A percentile compares a stretch with the other conserved stretches of the same genome.
phyloP scores from a whole-genome alignment of 2,797 vertebrate genomes.

The Sebastes oblongus region DNA sequence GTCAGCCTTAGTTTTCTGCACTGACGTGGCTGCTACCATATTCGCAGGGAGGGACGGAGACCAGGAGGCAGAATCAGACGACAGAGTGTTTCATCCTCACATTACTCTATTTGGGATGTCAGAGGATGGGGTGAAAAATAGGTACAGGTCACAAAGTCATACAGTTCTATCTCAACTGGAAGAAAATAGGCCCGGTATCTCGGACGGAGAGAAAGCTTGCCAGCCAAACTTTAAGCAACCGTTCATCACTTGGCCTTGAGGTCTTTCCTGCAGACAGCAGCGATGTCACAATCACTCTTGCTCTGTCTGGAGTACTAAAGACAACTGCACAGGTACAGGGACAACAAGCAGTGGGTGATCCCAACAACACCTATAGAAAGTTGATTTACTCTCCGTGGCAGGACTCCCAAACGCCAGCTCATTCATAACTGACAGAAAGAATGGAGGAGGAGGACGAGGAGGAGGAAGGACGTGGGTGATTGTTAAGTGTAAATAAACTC shows the following conservation, averaged over 20 bases:
- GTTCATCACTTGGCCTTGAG: constrained; percentile 57
- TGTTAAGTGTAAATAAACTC: not conserved
- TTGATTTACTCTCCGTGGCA: constrained; percentile 30
- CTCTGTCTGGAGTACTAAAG: constrained; percentile 43
- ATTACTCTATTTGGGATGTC: constrained; percentile 43
- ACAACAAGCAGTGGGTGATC: constrained; percentile 31
- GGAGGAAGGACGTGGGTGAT: not conserved
- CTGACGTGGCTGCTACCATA: not conserved
- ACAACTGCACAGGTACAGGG: constrained; percentile 32
- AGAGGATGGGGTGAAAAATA: constrained; percentile 46
- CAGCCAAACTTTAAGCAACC: constrained; percentile 49
- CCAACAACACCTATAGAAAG: not conserved
- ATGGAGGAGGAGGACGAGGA: not conserved
- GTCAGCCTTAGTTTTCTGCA: constrained; percentile 8
- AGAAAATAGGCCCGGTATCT: constrained; percentile 31
- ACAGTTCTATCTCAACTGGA: constrained; percentile 26
- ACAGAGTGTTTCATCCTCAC: constrained; percentile 38
- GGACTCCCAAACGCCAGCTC: constrained; percentile 28
- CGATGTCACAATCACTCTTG: constrained; percentile 54
- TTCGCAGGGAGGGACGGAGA: constrained; percentile 4
- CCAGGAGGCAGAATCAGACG: not conserved
- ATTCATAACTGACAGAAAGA: constrained; percentile 7
- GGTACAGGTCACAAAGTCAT: constrained; percentile 35
- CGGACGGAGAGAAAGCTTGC: constrained; percentile 19
- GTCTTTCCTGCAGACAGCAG: constrained; percentile 35